These are phyloP conservation scores for Hipposideros larvatus DNA, from an alignment of 2,797 vertebrate species.

Conservation along the genomic window DNA sequence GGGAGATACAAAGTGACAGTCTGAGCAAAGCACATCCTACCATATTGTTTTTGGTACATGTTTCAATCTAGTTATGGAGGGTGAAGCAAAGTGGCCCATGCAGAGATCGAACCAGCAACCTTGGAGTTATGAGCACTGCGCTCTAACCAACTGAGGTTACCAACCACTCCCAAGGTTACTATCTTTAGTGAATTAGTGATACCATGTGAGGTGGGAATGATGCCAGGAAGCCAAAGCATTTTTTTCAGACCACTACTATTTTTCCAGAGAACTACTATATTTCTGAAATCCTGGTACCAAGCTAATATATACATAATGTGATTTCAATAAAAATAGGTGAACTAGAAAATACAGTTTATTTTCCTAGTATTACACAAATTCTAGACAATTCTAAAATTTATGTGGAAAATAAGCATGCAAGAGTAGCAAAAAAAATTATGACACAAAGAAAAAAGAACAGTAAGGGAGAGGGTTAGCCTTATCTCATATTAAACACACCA, in stretches of 20 bases:
- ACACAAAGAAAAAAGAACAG: not conserved
- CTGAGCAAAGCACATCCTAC: accelerated
- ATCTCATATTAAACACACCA: not conserved
- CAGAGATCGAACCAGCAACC: too few species aligned
- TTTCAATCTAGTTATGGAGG: too few species aligned
- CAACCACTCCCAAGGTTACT: too few species aligned
- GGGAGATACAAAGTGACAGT: too few species aligned
- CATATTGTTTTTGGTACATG: too few species aligned
- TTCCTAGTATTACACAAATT: not conserved
- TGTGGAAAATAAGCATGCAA: not conserved
- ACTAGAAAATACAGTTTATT: not conserved
- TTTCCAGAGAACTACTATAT: not conserved
- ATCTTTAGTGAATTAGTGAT: not conserved
- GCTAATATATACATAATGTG: not conserved
- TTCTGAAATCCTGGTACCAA: not conserved
- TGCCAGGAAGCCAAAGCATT: not conserved
- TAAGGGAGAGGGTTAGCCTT: not conserved
- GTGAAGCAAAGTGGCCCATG: too few species aligned
- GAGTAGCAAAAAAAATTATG: not conserved
- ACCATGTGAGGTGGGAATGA: not conserved
- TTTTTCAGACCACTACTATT: not conserved
- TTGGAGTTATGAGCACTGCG: too few species aligned
- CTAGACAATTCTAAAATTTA: not conserved
- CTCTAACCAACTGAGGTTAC: too few species aligned
- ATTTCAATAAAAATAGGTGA: not conserved